Evolutionary conservation across 2,113 vertebrate species (phyloP).

Genomic region (Thamnophis sirtalis): DNA sequence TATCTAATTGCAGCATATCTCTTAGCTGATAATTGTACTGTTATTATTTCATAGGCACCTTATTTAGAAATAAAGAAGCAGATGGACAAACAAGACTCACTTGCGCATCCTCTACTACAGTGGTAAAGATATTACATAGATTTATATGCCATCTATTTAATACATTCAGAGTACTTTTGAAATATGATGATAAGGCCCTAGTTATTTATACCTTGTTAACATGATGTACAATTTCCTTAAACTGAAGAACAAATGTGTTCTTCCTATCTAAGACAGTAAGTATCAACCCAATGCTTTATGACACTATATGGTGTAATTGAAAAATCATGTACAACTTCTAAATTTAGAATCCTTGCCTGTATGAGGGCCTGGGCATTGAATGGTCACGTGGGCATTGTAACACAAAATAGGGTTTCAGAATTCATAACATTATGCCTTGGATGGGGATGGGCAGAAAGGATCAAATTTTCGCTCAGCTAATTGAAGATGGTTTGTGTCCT

Average conservation of each 20-base stretch:
- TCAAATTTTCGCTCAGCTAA: neutral
- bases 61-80: conserved; percentile 94
- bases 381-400: neutral
- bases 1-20: neutral
- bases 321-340: neutral
- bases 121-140: conserved; percentile 69
- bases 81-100: conserved; percentile 88
- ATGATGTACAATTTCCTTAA: neutral
- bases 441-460: neutral
- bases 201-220: neutral
- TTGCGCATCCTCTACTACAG: conserved; percentile 86
- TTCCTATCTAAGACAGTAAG: too few species aligned
- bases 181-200: neutral
- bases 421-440: neutral
- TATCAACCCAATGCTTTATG: neutral
- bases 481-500: neutral
- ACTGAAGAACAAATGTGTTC: neutral
- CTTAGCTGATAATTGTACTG: conserved; percentile 10
- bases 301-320: neutral
- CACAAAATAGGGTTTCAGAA: neutral
- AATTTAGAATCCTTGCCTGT: neutral
- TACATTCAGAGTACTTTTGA: neutral
- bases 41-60: conserved; percentile 76
- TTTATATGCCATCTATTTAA: neutral
- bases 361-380: neutral